Base-by-base conservation (phyloP, 1,140 invertebrate genomes). In the Hycleus cichorii region DNA sequence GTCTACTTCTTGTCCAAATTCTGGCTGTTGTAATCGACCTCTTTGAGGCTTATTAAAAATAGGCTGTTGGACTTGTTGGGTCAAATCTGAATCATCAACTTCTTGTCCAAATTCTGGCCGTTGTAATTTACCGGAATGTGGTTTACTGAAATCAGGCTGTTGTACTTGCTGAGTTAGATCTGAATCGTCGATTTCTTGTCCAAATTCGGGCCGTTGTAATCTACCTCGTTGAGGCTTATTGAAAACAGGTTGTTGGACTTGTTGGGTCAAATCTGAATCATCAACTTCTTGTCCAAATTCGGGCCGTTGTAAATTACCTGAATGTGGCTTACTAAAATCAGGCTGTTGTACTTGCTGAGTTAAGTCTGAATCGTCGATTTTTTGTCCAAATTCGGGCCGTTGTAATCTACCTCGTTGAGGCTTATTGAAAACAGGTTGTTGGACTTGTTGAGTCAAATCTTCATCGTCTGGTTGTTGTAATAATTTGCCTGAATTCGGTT, bases 131-230 rank as follows among this genome's bases (percentile, higher is more conserved):
- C 45, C 45, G 18, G 18, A 9, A 12, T 24, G 18, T 3, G 12
- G 12, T 2, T 12, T 43, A 8, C 3, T 26, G 38, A 38, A 49
- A 56, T 12, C 49, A 7, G 40, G 38, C 42, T 58, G 25, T 52
- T 44, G 38, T 6, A 43, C 2, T 24, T 52, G 50, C 43, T 52
- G 50, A 24, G n/a, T 40, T 24, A 52, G 18, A 54, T 54, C 49
- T 18, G 10, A 6, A 39, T 49, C 12, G 10, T 59, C 43, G 47
- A 40, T 43, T 49, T 59, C 45, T 59, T 56, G 53, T 47, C 39
- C 48, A 6, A 39, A 38, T 40, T 40, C 46, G 3, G 8, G 11
- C 24, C 25, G 12, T 53, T 53, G 39, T 18, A 42, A 6, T 4
- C 40, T 1, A 12, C 42, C 47, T 10, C 8, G 38, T 38, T 49